These are phyloP conservation scores for Atherinomorus stipes DNA, from an alignment of 2,113 vertebrate genomes.

Conservation along the genomic window DNA sequence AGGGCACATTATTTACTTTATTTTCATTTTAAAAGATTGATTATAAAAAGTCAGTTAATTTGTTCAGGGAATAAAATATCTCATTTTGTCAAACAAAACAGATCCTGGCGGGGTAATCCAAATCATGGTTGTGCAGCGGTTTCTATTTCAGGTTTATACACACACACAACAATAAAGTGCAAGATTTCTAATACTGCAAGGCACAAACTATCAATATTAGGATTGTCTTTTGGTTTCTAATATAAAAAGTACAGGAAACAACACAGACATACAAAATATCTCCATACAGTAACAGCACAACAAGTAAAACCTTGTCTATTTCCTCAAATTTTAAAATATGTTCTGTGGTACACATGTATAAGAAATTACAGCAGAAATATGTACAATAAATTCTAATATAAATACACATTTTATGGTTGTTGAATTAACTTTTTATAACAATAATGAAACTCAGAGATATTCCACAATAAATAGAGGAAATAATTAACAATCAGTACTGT, in stretches of 20 bases:
- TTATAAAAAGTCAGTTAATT: slow-evolving; percentile 5
- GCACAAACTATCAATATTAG: slow-evolving; percentile 77
- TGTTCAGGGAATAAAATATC: neutral
- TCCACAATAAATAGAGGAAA: slow-evolving; percentile 54
- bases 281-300: slow-evolving; percentile 74
- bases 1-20: slow-evolving; percentile 1
- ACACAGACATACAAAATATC: slow-evolving; percentile 69
- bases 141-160: slow-evolving; percentile 52
- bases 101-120: slow-evolving; percentile 29
- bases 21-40: slow-evolving; percentile 1
- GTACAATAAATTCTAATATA: slow-evolving; percentile 65
- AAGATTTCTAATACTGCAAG: slow-evolving; percentile 81
- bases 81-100: slow-evolving; percentile 7
- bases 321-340: slow-evolving; percentile 55
- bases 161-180: slow-evolving; percentile 70
- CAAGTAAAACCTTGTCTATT: slow-evolving; percentile 86
- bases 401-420: slow-evolving; percentile 54
- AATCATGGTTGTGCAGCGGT: slow-evolving; percentile 22
- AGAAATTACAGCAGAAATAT: slow-evolving; percentile 61
- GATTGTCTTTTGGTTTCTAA: slow-evolving; percentile 65
- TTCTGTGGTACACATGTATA: slow-evolving; percentile 57
- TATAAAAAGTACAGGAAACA: slow-evolving; percentile 65
- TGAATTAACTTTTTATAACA: slow-evolving; percentile 44
- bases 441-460: slow-evolving; percentile 48
- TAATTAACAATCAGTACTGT: slow-evolving; percentile 30